Conservation (phyloP, 2,888 invertebrate species). For the Sycophila texana region DNA sequence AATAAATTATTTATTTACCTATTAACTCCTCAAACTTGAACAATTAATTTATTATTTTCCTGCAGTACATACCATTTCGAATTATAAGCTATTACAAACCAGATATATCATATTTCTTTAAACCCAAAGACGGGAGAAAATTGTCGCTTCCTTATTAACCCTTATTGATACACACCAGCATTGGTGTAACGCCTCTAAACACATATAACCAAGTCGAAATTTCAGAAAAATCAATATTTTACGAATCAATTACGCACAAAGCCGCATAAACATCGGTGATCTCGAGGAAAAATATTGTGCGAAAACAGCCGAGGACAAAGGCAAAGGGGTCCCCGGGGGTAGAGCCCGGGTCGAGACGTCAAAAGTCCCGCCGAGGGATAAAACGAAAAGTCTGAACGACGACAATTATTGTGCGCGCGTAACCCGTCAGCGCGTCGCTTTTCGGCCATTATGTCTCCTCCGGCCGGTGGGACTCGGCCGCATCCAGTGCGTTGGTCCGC, state of each 20-base stretch:
- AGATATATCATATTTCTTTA: too few relatives aligned
- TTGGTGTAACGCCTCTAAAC: background rate
- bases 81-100: too few relatives aligned
- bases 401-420: background rate
- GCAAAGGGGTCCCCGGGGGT: background rate
- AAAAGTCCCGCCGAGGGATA: background rate
- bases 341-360: background rate
- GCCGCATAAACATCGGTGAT: background rate
- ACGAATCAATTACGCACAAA: conserved; percentile 27
- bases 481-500: conserved; percentile 8
- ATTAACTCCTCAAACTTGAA: too few relatives aligned
- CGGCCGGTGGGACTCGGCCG: background rate
- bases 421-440: conserved; percentile 8
- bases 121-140: too few relatives aligned
- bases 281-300: conserved; percentile 14
- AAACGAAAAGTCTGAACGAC: conserved; percentile 9
- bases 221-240: conserved; percentile 4
- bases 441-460: background rate
- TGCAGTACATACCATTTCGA: too few relatives aligned
- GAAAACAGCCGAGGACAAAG: conserved; percentile 6
- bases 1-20: too few relatives aligned
- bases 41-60: too few relatives aligned
- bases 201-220: background rate
- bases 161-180: too few relatives aligned
- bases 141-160: too few relatives aligned